A percentile compares a stretch with the other conserved stretches of the same genome.
Conservation (phyloP, 2,797 vertebrate genomes). For the Acanthopagrus latus region DNA sequence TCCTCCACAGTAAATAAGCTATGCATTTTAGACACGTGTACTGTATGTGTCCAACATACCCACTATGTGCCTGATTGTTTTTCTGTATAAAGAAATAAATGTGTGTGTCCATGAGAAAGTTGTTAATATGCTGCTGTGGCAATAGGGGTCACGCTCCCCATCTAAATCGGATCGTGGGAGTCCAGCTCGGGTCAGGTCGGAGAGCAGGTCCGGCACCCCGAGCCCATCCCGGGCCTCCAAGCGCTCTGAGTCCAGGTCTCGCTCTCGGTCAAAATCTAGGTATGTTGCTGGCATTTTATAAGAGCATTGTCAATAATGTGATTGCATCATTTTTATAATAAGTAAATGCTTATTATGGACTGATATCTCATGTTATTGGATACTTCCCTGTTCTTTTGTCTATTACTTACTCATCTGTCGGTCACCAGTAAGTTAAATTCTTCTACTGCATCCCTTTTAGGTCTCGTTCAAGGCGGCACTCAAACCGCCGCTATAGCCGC, state of each 20-base stretch:
- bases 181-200: conserved; percentile 91
- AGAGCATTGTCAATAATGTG: not conserved
- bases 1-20: conserved; percentile 88
- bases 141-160: conserved; percentile 93
- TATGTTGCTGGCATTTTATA: conserved; percentile 63
- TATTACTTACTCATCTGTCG: not conserved
- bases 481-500: conserved; percentile 89
- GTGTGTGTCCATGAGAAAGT: conserved; percentile 32
- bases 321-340: not conserved
- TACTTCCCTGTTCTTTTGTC: not conserved
- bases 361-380: not conserved
- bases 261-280: conserved; percentile 94
- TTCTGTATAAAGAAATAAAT: conserved; percentile 51
- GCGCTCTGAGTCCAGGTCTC: conserved; percentile 91
- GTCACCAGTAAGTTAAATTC: not conserved
- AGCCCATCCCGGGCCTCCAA: conserved; percentile 92
- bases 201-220: conserved; percentile 92
- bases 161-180: conserved; percentile 94
- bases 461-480: conserved; percentile 91
- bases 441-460: conserved; percentile 69
- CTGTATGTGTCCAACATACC: conserved; percentile 49
- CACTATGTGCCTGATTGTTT: conserved; percentile 41
- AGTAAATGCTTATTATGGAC: not conserved
- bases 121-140: conserved; percentile 89
- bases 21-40: conserved; percentile 57